Evolutionary conservation across 2,113 vertebrate species (phyloP).

Genomic region (Meles meles): DNA sequence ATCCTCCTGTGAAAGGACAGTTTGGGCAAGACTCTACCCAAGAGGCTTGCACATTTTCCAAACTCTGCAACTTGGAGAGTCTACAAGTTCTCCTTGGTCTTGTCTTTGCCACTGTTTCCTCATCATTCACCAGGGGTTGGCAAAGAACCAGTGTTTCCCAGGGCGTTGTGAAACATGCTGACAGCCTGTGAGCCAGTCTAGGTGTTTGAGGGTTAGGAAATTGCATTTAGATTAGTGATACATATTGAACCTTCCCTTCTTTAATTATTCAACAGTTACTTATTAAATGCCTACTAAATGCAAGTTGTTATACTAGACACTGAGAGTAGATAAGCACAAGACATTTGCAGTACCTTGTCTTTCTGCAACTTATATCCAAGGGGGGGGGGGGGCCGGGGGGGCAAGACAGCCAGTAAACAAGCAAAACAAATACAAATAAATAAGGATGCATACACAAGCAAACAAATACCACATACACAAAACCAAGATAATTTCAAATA

Average conservation of each 20-base stretch:
- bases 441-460: background rate
- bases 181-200: background rate
- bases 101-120: constrained; percentile 34
- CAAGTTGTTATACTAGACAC: background rate
- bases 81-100: background rate
- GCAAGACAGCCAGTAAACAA: background rate
- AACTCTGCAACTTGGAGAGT: background rate
- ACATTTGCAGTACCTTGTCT: background rate
- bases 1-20: background rate
- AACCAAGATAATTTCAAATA: constrained; percentile 20
- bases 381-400: background rate
- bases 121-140: background rate
- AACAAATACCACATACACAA: background rate
- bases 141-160: constrained; percentile 5
- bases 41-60: background rate
- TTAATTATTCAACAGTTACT: background rate
- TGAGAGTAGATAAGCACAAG: background rate
- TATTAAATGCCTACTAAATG: constrained; percentile 24
- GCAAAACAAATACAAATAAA: background rate
- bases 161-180: constrained; percentile 16
- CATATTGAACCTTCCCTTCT: constrained; percentile 40
- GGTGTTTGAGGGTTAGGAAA: constrained; percentile 40
- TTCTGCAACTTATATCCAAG: background rate
- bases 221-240: constrained; percentile 45
- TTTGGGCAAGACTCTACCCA: background rate